A percentile compares a stretch with the other conserved stretches of the same genome.
Evolutionary conservation across 2,113 vertebrate species (phyloP).

Genomic region (Stercorarius parasiticus): DNA sequence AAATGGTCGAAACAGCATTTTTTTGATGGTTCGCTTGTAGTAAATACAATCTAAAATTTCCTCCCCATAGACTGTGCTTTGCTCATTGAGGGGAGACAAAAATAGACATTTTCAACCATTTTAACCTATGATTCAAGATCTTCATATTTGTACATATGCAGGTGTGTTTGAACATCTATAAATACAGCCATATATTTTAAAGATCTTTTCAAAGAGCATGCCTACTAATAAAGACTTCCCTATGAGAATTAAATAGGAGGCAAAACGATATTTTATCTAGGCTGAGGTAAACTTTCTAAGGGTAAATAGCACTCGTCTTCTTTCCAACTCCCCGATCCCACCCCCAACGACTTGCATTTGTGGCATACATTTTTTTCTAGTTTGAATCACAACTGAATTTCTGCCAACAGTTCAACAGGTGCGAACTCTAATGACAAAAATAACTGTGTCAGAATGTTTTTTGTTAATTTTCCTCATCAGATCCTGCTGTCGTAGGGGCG

Average conservation of each 20-base stretch:
- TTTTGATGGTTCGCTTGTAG: not conserved
- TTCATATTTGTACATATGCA: not conserved
- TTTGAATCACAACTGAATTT: not conserved
- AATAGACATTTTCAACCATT: not conserved
- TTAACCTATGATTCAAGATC: not conserved
- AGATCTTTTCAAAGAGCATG: not conserved
- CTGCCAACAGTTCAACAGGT: not conserved
- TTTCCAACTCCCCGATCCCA: not conserved
- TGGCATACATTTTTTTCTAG: not conserved
- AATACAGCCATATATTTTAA: not conserved
- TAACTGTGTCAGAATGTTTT: not conserved
- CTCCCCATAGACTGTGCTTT: not conserved
- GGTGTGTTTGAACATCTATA: not conserved
- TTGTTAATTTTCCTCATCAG: not conserved
- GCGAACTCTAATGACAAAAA: not conserved
- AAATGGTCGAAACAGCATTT: not conserved
- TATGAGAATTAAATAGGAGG: not conserved
- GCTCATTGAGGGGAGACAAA: not conserved
- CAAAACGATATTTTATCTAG: not conserved
- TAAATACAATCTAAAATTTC: not conserved
- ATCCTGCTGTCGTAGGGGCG: not conserved
- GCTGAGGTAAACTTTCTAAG: not conserved
- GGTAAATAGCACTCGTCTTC: not conserved
- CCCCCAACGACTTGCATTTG: not conserved
- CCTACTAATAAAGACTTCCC: not conserved